These are phyloP conservation scores for Phyllotreta cruciferae DNA, from an alignment of 2,888 invertebrate genomes.

Conservation along the genomic window DNA sequence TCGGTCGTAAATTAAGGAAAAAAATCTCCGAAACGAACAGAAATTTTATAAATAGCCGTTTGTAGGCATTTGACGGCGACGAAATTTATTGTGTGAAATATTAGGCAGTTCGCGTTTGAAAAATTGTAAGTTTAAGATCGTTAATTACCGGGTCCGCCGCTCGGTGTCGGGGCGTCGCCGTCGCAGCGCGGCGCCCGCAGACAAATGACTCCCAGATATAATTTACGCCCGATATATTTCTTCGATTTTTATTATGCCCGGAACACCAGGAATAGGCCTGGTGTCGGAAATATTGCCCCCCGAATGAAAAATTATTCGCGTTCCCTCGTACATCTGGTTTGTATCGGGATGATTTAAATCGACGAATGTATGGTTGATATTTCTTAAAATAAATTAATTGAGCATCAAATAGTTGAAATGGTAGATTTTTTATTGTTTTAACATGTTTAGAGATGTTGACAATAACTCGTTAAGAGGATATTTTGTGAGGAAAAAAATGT, in stretches of 20 bases:
- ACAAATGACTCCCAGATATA: conserved; percentile 59
- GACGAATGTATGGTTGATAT: too few relatives aligned
- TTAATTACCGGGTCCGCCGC: conserved; percentile 60
- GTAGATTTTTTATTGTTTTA: too few relatives aligned
- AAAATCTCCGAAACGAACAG: too few relatives aligned
- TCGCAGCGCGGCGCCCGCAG: conserved; percentile 55
- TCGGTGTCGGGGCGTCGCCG: conserved; percentile 58
- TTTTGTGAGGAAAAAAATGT: too few relatives aligned
- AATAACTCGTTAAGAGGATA: too few relatives aligned
- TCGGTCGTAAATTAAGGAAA: too few relatives aligned
- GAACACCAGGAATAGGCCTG: conserved; percentile 39
- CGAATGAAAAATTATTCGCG: conserved; percentile 26
- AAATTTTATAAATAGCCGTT: conserved; percentile 48
- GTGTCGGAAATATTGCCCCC: conserved; percentile 35
- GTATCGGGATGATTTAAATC: conserved; percentile 15
- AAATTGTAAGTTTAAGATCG: conserved; percentile 60
- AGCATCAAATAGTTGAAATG: too few relatives aligned
- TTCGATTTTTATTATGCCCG: conserved; percentile 35
- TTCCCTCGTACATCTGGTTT: conserved; percentile 26
- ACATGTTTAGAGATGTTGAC: too few relatives aligned
- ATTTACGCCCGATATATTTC: conserved; percentile 54
- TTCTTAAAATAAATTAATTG: too few relatives aligned
- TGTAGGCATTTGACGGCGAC: conserved; percentile 56
- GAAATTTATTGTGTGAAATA: conserved; percentile 61
- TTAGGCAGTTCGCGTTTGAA: conserved; percentile 58